Evolutionary conservation across 2,797 vertebrate genomes (phyloP).

Genomic region (Periparus ater): DNA sequence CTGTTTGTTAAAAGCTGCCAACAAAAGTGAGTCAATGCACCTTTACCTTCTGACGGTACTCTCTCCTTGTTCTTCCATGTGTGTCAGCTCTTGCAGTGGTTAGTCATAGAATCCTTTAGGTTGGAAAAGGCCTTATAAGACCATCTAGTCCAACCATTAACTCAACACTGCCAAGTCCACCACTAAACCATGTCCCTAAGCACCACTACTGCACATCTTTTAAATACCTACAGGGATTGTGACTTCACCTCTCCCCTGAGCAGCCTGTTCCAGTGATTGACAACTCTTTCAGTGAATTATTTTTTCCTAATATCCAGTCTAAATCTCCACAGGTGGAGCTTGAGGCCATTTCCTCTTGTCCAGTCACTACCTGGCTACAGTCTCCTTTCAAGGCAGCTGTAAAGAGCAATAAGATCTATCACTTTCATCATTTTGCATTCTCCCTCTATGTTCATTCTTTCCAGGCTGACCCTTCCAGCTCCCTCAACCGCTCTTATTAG

Average conservation of each 20-base stretch:
- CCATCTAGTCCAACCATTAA: background rate
- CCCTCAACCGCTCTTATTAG: background rate
- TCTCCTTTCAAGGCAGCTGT: background rate
- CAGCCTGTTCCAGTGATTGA: background rate
- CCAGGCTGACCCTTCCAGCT: background rate
- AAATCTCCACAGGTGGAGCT: background rate
- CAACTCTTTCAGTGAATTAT: background rate
- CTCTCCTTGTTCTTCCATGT: background rate
- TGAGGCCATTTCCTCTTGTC: background rate
- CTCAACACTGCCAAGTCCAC: background rate
- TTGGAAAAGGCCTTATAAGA: background rate
- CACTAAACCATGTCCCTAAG: background rate
- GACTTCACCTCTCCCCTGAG: background rate
- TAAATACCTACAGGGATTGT: background rate
- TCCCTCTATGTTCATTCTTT: background rate
- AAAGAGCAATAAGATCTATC: background rate
- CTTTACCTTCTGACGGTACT: constrained; percentile 24
- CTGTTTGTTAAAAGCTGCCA: constrained; percentile 46
- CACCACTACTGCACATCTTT: background rate
- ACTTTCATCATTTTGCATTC: too few species aligned
- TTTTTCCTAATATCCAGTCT: background rate
- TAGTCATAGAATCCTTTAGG: background rate
- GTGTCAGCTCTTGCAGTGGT: background rate
- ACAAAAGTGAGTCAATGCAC: constrained; percentile 23
- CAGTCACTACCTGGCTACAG: background rate